Evolutionary conservation across 2,888 invertebrate genomes (phyloP).

Genomic region (Dasypolia templi): DNA sequence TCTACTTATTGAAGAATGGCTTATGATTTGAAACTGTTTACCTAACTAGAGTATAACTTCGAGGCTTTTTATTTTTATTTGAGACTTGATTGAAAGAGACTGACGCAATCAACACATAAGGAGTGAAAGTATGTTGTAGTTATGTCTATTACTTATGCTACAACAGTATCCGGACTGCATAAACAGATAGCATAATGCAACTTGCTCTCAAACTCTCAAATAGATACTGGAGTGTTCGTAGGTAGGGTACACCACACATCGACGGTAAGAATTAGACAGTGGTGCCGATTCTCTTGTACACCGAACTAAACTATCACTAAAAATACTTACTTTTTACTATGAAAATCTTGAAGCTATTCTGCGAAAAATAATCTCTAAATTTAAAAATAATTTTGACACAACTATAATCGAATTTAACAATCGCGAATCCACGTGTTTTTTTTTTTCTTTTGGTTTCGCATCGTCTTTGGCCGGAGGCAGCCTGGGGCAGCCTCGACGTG

Average conservation of each 20-base stretch:
- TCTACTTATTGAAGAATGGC: background rate
- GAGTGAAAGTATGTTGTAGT: slow-evolving; percentile 39
- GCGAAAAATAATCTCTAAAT: too few relatives aligned
- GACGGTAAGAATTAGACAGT: background rate
- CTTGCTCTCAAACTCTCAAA: slow-evolving; percentile 3
- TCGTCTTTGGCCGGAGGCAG: too few relatives aligned
- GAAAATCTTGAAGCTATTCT: too few relatives aligned
- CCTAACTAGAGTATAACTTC: background rate
- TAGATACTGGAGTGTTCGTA: background rate
- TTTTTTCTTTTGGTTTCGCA: too few relatives aligned
- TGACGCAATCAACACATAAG: slow-evolving; percentile 22
- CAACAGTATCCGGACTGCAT: slow-evolving; percentile 21
- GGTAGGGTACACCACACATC: background rate
- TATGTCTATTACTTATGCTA: slow-evolving; percentile 9
- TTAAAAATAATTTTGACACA: too few relatives aligned
- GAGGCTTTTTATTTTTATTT: slow-evolving; percentile 12
- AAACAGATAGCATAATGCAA: background rate
- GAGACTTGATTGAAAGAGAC: slow-evolving; percentile 13
- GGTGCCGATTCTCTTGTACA: too few relatives aligned
- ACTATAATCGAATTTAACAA: too few relatives aligned
- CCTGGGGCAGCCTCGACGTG: too few relatives aligned
- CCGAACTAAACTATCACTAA: too few relatives aligned
- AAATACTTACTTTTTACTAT: too few relatives aligned
- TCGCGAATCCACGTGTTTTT: too few relatives aligned
- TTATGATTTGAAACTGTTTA: background rate